Evolutionary conservation across 2,888 invertebrate genomes (phyloP), one percentile per base, ranked within the genome.

Genomic region (Himalopsyche anomala): DNA sequence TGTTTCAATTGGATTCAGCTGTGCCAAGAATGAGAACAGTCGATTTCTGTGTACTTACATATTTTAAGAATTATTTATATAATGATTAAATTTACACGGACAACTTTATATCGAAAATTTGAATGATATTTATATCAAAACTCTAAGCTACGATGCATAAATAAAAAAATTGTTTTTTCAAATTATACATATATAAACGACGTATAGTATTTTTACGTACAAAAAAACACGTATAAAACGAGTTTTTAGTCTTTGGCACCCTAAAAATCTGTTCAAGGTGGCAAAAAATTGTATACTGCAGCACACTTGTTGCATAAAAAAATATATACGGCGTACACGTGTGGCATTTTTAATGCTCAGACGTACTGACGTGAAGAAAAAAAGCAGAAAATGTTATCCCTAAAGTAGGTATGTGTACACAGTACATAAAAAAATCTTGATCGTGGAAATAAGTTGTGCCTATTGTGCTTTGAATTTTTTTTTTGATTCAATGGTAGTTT

Each of bases 381-480:
- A 62, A 62, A 19, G 8, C 5, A 51, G 3, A 51, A 1, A 51
- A 51, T 55, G 0, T 55, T 11, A 62, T 62, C 19, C 19, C 28
- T 3, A n/a, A 5, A 56, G 19, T 56, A 17, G 17, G 62, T 62
- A 62, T 19, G 19, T 0, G 62, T 19, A 62, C 11, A 19, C 1
- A 62, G 62, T 62, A 62, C 19, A 8, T 11, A 62, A 62, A 62
- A 62, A 62, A 19, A 62, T 62, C 62, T 62, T 62, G 62, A 62
- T 62, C 28, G 19, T 62, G 62, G 62, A 62, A 84, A 86, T 80
- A 86, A 84, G 51, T 1, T 15, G 40, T 56, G 28, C 19, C 19
- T 15, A 82, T 84, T 86, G 86, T 84, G 28, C 62, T 56, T 42
- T 82, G n/a, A n/a, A 28, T 82, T 84, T 87, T 86, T 86, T 85